Conservation (phyloP, 2,113 vertebrate species). For the Rhynchomys soricoides region DNA sequence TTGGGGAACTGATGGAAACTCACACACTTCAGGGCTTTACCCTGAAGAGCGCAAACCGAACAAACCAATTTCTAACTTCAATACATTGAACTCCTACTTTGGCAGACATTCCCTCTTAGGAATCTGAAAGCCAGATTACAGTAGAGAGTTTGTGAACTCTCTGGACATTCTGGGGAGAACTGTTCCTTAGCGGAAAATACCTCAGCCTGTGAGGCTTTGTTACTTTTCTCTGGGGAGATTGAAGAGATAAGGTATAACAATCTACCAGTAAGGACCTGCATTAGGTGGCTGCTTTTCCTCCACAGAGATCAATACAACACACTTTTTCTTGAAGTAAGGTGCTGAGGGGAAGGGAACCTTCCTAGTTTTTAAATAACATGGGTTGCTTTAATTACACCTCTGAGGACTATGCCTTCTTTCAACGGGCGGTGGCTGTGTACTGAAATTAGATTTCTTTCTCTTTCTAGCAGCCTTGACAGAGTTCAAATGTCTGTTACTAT, state of each 20-base stretch:
- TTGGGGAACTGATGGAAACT: not conserved
- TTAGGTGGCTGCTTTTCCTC: not conserved
- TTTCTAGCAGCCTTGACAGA: conserved; percentile 57
- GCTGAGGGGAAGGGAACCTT: not conserved
- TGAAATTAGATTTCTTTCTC: conserved; percentile 39
- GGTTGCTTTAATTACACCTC: conserved; percentile 40
- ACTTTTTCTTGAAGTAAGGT: conserved; percentile 4
- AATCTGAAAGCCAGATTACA: not conserved
- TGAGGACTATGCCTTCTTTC: conserved; percentile 44
- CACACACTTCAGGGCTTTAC: not conserved
- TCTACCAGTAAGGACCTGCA: not conserved
- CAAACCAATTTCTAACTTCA: not conserved
- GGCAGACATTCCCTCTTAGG: not conserved
- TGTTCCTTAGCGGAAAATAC: not conserved
- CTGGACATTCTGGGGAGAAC: not conserved
- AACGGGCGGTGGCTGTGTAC: conserved; percentile 27
- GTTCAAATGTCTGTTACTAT: conserved; percentile 58
- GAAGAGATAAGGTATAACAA: not conserved
- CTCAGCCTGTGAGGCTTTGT: not conserved
- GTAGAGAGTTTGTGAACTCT: not conserved
- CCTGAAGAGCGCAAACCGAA: not conserved
- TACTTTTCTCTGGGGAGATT: not conserved
- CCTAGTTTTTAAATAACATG: conserved; percentile 30
- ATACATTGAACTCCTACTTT: not conserved
- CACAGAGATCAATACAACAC: not conserved